Base-by-base conservation (phyloP, 1,140 invertebrate genomes). In the Penaeus indicus region DNA sequence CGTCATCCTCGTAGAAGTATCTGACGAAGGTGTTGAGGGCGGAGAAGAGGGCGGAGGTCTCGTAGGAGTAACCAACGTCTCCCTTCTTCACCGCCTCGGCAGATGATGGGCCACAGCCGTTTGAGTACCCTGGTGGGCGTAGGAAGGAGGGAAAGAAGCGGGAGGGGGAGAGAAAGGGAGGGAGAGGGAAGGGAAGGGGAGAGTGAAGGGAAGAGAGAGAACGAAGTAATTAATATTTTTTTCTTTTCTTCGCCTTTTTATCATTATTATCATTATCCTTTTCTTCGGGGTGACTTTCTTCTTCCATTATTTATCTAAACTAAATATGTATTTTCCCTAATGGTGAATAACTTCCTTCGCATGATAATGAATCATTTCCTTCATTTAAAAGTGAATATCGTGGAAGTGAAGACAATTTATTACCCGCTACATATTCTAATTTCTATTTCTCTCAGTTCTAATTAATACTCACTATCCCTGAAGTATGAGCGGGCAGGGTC, bases 401-500 rank as follows among this genome's bases (percentile, higher is more conserved):
- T 32, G 32, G 2, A 0, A 32, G 32, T 32, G 32, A 32, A 32
- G 32, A 32, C 2, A 32, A 32, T 32, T 2, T 1, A 32, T 32
- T 32, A 32, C 32, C 32, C 32, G 2, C 32, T 32, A 2, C 32
- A 32, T 32, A 32, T 42, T 8, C 38, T 42, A 42, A 4, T 54
- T 13, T 54, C 4, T 54, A 54, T 16, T 11, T 13, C 54, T 11
- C 10, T 54, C 54, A 13, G 16, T 11, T 13, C 8, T 11, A 42
- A 0, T 2, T 84, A 13, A 69, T 62, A 90, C 93, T 92, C 92
- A 91, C 93, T 92, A 79, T 94, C 94, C 84, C 95, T 96, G 86
- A 94, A 79, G 91, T 94, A 97, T 92, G 99, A 97, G 0, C 98
- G 97, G 1, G 97, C 98, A 0, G 97, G 95, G 93, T 99, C 98